These are phyloP conservation scores for Stomatorhinus ivindoensis DNA, from an alignment of 2,113 vertebrate species.

Conservation along the genomic window DNA sequence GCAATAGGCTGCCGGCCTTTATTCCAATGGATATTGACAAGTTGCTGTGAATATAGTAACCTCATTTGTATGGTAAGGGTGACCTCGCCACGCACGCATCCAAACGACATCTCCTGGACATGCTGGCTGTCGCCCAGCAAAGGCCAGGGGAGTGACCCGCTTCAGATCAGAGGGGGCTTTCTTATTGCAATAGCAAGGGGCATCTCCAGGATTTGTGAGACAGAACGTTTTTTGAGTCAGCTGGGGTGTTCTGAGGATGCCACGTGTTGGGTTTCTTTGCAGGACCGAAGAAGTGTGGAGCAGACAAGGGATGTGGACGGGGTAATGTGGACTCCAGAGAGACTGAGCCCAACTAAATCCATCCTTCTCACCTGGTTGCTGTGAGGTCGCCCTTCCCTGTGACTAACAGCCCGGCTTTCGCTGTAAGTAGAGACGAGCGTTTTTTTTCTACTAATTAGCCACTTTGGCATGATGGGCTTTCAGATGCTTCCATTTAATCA, in stretches of 20 bases:
- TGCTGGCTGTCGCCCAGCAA: neutral
- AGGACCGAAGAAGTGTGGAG: neutral
- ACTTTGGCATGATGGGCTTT: neutral
- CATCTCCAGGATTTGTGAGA: neutral
- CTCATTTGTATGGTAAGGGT: neutral
- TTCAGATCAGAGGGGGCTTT: neutral
- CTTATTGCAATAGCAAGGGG: neutral
- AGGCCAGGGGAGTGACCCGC: neutral
- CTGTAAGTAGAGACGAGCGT: constrained; percentile 10
- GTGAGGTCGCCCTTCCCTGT: neutral
- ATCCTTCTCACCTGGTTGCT: neutral
- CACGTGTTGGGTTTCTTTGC: neutral
- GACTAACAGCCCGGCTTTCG: neutral
- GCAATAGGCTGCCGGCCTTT: neutral
- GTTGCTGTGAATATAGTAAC: neutral
- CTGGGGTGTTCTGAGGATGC: neutral
- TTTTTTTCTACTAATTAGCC: neutral
- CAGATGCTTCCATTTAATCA: neutral
- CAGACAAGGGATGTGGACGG: neutral
- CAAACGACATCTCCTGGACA: neutral
- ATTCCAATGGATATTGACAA: neutral
- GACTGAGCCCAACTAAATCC: neutral
- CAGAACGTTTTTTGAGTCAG: neutral
- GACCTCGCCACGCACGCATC: neutral
- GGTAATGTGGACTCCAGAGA: constrained; percentile 21